A percentile compares a stretch with the other conserved stretches of the same genome.
Evolutionary conservation across 2,113 vertebrate species (phyloP).

Genomic region (Nanorana parkeri): DNA sequence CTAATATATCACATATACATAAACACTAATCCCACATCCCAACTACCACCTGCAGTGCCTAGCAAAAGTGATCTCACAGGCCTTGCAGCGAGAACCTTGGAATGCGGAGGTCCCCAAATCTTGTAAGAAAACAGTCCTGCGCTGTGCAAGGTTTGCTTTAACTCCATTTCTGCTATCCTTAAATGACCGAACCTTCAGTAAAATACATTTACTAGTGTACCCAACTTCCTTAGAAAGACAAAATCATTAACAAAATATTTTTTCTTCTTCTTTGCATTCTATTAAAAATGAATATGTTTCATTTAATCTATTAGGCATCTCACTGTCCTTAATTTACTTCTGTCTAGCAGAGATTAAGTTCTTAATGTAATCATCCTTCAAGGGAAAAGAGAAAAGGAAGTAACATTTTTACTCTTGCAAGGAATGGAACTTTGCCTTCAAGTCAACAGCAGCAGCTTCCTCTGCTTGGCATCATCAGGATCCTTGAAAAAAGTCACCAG

Average conservation of each 20-base stretch:
- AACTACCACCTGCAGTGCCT: too few relatives aligned
- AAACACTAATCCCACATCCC: too few relatives aligned
- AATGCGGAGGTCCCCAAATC: too few relatives aligned
- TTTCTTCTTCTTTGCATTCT: conserved; percentile 18
- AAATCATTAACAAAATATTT: conserved; percentile 1
- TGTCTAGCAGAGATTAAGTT: conserved; percentile 36
- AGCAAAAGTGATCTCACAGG: too few relatives aligned
- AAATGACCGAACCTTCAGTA: neutral
- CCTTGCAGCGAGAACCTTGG: too few relatives aligned
- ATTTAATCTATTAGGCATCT: conserved; percentile 49
- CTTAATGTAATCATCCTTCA: conserved; percentile 53
- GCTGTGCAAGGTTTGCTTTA: too few relatives aligned
- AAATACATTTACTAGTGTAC: neutral
- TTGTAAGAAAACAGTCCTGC: too few relatives aligned
- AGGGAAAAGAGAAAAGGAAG: conserved; percentile 44
- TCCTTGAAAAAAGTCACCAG: conserved; percentile 14
- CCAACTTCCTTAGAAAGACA: neutral
- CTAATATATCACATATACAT: too few relatives aligned
- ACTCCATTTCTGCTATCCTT: too few relatives aligned
- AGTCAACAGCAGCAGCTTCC: conserved; percentile 18
- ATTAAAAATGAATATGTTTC: conserved; percentile 32
- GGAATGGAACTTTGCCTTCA: conserved; percentile 27
- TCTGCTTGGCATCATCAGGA: conserved; percentile 2
- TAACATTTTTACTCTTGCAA: conserved; percentile 39
- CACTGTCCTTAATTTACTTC: conserved; percentile 53